Evolutionary conservation across 2,113 vertebrate genomes (phyloP), one percentile per base, ranked within the genome.

Genomic region (Actenoides hombroni): DNA sequence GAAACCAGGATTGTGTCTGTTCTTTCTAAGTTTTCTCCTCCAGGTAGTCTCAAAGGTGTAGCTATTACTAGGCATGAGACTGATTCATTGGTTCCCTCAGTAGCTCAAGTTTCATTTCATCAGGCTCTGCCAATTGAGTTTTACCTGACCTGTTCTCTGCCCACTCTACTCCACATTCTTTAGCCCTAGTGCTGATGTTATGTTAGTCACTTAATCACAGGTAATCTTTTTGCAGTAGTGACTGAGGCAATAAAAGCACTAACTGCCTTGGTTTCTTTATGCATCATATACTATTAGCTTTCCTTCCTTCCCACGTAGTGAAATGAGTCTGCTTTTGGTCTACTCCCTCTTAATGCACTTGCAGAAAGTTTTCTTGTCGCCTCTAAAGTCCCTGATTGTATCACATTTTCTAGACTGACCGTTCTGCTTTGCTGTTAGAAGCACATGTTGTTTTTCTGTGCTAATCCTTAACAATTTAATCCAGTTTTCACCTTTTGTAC

Each of bases 171-270:
- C 39, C 33, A 9, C 11, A 6, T 81, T 81, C 68, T 63, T 69
- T 74, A 91, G 40, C 64, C 64, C 31, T 63, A 4, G 44, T 70
- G 35, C 49, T 92, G 82, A 39, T 3, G 0, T 71, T 73, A 31
- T 57, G 20, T 91, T 91, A 85, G 84, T 92, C 81, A 85, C 70
- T 94, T 92, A 89, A 89, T 89, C 69, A 33, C 33, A 59, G 65
- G 46, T 68, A 67, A 54, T 82, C 16, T 89, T 76, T 78, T 35
- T 31, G 5, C 39, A 46, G 24, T 57, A 67, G 42, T 49, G 77
- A 60, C 51, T 84, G 69, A 86, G 46, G 37, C 46, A 91, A 79
- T 78, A 87, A 49, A 10, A 84, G 9, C 2, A 1, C 24, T 70
- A 74, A 81, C 51, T 91, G 37, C 56, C 28, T 75, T 78, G 46